phyloP scores from a whole-genome alignment of 2,888 invertebrate species.

The Drosophila niveifrons region DNA sequence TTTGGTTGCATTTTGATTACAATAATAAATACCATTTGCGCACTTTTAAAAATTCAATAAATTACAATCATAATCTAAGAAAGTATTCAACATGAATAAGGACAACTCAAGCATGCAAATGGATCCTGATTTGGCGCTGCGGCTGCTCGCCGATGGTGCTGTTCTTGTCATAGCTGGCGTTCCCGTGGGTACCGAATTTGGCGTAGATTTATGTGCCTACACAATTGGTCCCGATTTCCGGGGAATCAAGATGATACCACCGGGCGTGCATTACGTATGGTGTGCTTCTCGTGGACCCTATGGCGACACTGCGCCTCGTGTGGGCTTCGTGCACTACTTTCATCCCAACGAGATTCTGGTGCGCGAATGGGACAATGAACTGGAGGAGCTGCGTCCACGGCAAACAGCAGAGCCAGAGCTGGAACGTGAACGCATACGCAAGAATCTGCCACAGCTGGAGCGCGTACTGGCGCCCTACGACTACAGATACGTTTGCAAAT shows the following conservation, averaged over 20 bases:
- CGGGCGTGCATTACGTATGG: constrained; percentile 97
- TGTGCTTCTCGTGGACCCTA: constrained; percentile 87
- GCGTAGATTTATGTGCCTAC: constrained; percentile 95
- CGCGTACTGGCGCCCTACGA: constrained; percentile 95
- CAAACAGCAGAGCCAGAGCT: constrained; percentile 83
- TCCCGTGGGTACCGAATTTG: constrained; percentile 96
- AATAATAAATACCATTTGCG: background rate
- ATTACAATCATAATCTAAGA: background rate
- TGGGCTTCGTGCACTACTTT: constrained; percentile 95
- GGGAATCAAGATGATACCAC: constrained; percentile 99
- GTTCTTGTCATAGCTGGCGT: constrained; percentile 94
- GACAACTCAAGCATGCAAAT: constrained; percentile 86
- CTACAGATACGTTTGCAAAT: constrained; percentile 93
- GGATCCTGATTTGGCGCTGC: constrained; percentile 91
- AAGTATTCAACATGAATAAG: constrained; percentile 61
- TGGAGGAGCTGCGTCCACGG: constrained; percentile 89
- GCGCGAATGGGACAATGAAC: constrained; percentile 92
- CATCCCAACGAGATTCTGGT: constrained; percentile 93
- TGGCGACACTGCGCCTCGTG: constrained; percentile 90
- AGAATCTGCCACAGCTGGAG: constrained; percentile 82
- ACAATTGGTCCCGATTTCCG: constrained; percentile 94
- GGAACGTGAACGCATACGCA: constrained; percentile 84
- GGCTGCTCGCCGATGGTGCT: constrained; percentile 92
- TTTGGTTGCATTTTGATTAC: background rate
- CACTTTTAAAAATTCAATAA: background rate